These are phyloP conservation scores for Neocrepidodera transversa DNA, from an alignment of 2,888 invertebrate genomes.

Conservation along the genomic window DNA sequence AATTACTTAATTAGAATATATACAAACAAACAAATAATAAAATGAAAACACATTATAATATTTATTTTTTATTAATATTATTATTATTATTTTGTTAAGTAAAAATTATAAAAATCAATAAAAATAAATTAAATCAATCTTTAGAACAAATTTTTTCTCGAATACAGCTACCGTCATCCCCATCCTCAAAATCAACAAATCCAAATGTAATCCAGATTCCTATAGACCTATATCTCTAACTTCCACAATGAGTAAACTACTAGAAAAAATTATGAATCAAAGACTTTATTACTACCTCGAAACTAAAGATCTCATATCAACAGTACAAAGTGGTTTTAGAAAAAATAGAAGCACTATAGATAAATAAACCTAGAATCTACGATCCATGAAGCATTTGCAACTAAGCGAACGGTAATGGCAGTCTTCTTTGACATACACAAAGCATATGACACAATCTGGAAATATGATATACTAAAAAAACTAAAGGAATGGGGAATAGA, in stretches of 20 bases:
- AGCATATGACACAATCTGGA: slow-evolving; percentile 18
- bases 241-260: slow-evolving; percentile 2
- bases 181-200: no score
- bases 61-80: no score
- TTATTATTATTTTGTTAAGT: no score
- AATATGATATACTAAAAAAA: slow-evolving; percentile 19
- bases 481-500: not conserved
- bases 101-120: no score
- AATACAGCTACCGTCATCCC: no score
- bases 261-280: slow-evolving; percentile 12
- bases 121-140: no score
- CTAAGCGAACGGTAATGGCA: slow-evolving; percentile 1
- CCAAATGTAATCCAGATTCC: no score
- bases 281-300: slow-evolving; percentile 7
- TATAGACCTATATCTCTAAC: not conserved
- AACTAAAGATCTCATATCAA: slow-evolving; percentile 2
- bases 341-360: slow-evolving; percentile 13
- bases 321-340: slow-evolving; percentile 18
- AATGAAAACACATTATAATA: no score
- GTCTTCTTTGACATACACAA: slow-evolving; percentile 19
- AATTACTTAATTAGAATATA: no score
- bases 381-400: slow-evolving; percentile 10
- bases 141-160: no score
- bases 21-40: no score
- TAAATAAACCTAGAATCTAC: slow-evolving; percentile 14